Conservation (phyloP, 2,113 vertebrate genomes). For the Corythaeola cristata region DNA sequence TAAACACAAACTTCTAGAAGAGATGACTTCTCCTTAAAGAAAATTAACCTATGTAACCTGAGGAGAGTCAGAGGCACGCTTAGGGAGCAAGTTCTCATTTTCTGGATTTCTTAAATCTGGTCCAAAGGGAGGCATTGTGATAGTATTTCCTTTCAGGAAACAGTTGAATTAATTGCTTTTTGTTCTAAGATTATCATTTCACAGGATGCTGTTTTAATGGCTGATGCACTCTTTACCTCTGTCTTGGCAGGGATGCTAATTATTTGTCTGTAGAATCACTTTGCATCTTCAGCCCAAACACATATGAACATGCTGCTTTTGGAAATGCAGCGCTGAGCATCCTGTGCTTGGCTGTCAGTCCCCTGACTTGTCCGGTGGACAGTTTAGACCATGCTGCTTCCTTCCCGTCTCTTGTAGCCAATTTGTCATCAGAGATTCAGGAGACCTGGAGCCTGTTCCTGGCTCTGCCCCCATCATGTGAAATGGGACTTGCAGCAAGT, state of each 20-base stretch:
- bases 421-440: conserved; percentile 17
- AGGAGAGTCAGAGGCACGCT: neutral
- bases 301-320: neutral
- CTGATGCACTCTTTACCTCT: conserved; percentile 31
- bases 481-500: neutral
- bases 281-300: neutral
- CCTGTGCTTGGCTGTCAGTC: conserved; percentile 27
- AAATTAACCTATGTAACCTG: conserved; percentile 12
- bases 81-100: conserved; percentile 25
- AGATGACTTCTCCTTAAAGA: conserved; percentile 15
- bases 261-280: conserved; percentile 59
- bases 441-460: neutral
- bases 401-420: conserved; percentile 15
- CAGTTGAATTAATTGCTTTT: conserved; percentile 30
- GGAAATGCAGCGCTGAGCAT: neutral
- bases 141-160: conserved; percentile 36
- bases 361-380: neutral
- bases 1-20: conserved; percentile 37
- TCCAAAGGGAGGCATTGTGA: conserved; percentile 18
- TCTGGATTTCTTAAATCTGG: conserved; percentile 23
- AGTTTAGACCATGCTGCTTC: conserved; percentile 28
- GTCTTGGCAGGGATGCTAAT: conserved; percentile 42
- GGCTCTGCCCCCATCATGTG: neutral
- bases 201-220: conserved; percentile 36
- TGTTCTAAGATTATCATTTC: conserved; percentile 24